These are phyloP conservation scores for Argyresthia albistria DNA, from an alignment of 2,888 invertebrate genomes.

Conservation along the genomic window DNA sequence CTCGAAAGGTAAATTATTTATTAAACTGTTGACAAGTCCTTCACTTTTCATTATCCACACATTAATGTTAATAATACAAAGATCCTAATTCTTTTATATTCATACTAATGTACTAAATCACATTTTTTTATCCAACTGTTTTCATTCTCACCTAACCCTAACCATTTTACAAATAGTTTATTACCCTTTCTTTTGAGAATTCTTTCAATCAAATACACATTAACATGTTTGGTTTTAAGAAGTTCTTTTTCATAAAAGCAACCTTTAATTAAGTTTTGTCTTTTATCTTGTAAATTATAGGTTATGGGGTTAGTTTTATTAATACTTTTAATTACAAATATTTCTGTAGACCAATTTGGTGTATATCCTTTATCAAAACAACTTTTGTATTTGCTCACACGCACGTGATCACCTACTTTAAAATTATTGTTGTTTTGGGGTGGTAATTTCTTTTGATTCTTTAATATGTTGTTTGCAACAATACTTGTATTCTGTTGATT, in stretches of 20 bases:
- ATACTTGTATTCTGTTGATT: background rate
- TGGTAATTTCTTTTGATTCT: background rate
- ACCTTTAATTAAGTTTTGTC: slow-evolving; percentile 20
- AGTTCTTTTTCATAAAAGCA: slow-evolving; percentile 24
- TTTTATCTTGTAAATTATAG: slow-evolving; percentile 19
- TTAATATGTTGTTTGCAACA: background rate
- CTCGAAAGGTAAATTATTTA: slow-evolving; percentile 7
- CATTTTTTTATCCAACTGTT: slow-evolving; percentile 14
- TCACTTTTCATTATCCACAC: background rate
- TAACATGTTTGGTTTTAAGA: slow-evolving; percentile 19
- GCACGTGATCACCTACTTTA: slow-evolving; percentile 15
- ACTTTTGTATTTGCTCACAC: slow-evolving; percentile 16
- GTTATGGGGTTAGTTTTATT: slow-evolving; percentile 19
- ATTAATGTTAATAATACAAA: no score
- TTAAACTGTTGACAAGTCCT: slow-evolving; percentile 7
- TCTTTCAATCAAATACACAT: slow-evolving; percentile 27
- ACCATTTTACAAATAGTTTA: slow-evolving; percentile 10
- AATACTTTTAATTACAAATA: slow-evolving; percentile 19
- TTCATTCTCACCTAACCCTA: slow-evolving; percentile 10
- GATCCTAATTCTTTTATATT: no score
- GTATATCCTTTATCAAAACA: slow-evolving; percentile 19
- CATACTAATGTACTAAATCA: background rate
- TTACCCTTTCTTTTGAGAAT: slow-evolving; percentile 4
- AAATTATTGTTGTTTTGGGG: slow-evolving; percentile 9
- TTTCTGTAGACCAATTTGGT: slow-evolving; percentile 22